A percentile compares a stretch with the other conserved stretches of the same genome.
Conservation (phyloP, 2,888 invertebrate species). For the Erebia epiphron region DNA sequence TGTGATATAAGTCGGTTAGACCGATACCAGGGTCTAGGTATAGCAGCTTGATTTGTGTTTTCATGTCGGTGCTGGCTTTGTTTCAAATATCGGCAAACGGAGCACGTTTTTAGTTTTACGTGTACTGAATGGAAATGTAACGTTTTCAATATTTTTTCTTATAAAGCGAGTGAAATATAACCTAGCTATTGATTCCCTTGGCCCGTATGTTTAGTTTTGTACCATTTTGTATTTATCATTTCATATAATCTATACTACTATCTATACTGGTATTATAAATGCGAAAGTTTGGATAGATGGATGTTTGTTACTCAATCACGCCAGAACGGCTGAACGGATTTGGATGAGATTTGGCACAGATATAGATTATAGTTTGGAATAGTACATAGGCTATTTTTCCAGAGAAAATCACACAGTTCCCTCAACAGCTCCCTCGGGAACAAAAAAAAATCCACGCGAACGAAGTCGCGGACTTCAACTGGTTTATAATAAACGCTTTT, state of each 20-base stretch:
- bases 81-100: constrained; percentile 71
- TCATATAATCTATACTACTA: not conserved
- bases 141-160: constrained; percentile 72
- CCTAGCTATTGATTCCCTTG: constrained; percentile 51
- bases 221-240: constrained; percentile 15
- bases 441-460: too few species aligned
- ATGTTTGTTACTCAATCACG: too few species aligned
- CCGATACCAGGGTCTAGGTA: constrained; percentile 38
- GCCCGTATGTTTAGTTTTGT: constrained; percentile 39
- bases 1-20: constrained; percentile 36
- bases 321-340: too few species aligned
- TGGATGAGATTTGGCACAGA: too few species aligned
- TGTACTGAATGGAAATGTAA: constrained; percentile 64
- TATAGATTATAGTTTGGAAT: too few species aligned
- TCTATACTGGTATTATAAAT: too few species aligned
- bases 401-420: too few species aligned
- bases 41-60: constrained; percentile 69
- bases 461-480: too few species aligned
- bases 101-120: constrained; percentile 66
- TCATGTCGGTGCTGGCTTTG: constrained; percentile 70
- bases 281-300: too few species aligned
- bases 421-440: too few species aligned
- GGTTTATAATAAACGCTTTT: too few species aligned
- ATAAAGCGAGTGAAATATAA: constrained; percentile 58
- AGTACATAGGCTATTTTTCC: too few species aligned